Evolutionary conservation across 2,113 vertebrate genomes (phyloP), one percentile per base, ranked within the genome.

Genomic region (Quiscalus mexicanus): DNA sequence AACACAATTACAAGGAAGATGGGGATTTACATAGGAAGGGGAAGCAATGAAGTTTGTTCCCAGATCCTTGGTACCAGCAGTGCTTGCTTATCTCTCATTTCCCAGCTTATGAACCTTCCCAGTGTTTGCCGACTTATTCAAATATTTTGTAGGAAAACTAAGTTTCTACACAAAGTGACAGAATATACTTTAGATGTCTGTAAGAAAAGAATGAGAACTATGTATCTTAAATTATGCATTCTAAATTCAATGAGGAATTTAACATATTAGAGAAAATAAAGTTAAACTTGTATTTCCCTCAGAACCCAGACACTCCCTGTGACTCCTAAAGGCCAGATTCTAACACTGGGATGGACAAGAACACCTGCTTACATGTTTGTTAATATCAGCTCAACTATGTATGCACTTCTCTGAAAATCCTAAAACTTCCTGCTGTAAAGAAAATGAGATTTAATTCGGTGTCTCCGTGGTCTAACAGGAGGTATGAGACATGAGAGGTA

Each of bases 391-490:
- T 47, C 71, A 77, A 79, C n/a, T 42, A 28, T 25, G 35, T 39
- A 49, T 37, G 35, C 30, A 21, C 23, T 81, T 44, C 60, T 68
- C 78, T 64, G 62, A 37, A 31, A 74, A 86, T 42, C 71, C 71
- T 37, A 35, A 42, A 93, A 74, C 75, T 70, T 79, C 31, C 82
- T 87, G n/a, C 64, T 59, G 23, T 44, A 67, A 88, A 85, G 76
- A 81, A 93, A 96, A 59, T 31, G 44, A 90, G 77, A 88, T 83
- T 79, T 95, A 81, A 89, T 42, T 90, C 73, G 77, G 30, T 56
- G 44, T 58, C 92, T 74, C 35, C 56, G 52, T 64, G 81, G 53
- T 86, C 70, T 84, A 64, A 49, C 31, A 87, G 49, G 37, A 79
- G 31, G 11, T 22, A 3, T 7, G 59, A 89, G 78, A 56, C 63